phyloP scores from a whole-genome alignment of 2,113 vertebrate species.

The Lophochroa leadbeateri region DNA sequence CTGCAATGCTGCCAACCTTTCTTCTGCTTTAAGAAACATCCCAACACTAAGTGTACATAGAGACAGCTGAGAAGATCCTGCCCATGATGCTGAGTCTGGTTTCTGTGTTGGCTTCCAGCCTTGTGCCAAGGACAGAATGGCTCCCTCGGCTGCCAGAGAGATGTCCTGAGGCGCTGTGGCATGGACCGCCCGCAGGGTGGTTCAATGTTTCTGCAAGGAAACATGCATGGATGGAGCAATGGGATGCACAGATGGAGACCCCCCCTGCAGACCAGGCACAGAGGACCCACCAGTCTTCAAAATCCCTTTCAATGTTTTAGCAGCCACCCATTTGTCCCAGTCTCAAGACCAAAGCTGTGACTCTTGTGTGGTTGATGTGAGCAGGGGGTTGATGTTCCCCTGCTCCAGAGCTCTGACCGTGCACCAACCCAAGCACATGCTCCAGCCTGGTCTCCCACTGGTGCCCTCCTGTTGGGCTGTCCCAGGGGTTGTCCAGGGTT shows the following conservation, averaged over 20 bases:
- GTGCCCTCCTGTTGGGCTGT: background rate
- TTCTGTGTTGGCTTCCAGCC: background rate
- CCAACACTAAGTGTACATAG: accelerated
- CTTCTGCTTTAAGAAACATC: background rate
- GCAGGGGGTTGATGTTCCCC: background rate
- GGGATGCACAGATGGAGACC: background rate
- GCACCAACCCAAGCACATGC: background rate
- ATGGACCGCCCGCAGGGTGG: accelerated
- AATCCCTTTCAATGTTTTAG: background rate
- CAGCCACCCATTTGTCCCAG: background rate
- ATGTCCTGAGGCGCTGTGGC: background rate
- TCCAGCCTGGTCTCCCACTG: background rate
- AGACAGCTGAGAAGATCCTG: background rate
- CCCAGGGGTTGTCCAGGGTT: background rate
- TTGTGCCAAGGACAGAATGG: no score
- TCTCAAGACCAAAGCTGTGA: background rate
- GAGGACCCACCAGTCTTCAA: background rate
- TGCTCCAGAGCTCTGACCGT: background rate
- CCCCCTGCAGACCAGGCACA: accelerated
- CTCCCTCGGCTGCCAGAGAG: no score
- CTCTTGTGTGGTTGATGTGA: background rate
- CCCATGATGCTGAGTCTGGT: accelerated
- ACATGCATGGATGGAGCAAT: background rate
- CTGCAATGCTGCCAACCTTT: accelerated
- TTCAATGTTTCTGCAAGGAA: background rate